Evolutionary conservation across 1,140 invertebrate species (phyloP), one percentile per base, ranked within the genome.

Genomic region (Drosophila orosa): DNA sequence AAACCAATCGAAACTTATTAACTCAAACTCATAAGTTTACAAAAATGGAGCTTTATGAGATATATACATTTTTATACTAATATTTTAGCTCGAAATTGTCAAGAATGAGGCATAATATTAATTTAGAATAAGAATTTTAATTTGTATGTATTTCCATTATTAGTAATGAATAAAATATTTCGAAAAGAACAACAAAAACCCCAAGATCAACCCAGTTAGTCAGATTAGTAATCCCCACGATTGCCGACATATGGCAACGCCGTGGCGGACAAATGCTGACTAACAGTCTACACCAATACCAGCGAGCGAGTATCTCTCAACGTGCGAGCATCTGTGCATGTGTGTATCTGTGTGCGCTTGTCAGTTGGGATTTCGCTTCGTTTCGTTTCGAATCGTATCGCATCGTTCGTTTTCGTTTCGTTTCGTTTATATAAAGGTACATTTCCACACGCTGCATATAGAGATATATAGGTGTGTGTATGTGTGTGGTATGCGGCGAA

Each of bases 321-420:
- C 52, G 35, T 67, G 50, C 29, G n/a, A 60, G 47, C 48, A 35
- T 69, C 27, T 72, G 54, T 78, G 47, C 48, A 35, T 69, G 24
- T 72, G 54, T 78, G 59, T 74, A 68, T 61, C 69, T 72, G 77
- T 82, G 68, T 89, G 29, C 80, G 84, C 73, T 89, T 89, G 84
- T 87, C 84, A 87, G 84, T 89, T 89, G 84, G 84, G 84, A 89
- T 89, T 89, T 89, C 68, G 80, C 79, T 78, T 89, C 86, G 63
- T 39, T 67, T 67, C 63, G 63, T 67, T 59, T 59, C 39, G 58
- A 35, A 52, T 60, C 58, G 81, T 78, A 78, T 66, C 76, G 80
- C 50, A 63, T 63, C 60, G 35, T 77, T 54, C 50, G 50, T 54
- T 54, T 84, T 87, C 83, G 84, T 79, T 75, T 76, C 74, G 76